Conservation (phyloP, 2,797 vertebrate species). For the Podargus strigoides region DNA sequence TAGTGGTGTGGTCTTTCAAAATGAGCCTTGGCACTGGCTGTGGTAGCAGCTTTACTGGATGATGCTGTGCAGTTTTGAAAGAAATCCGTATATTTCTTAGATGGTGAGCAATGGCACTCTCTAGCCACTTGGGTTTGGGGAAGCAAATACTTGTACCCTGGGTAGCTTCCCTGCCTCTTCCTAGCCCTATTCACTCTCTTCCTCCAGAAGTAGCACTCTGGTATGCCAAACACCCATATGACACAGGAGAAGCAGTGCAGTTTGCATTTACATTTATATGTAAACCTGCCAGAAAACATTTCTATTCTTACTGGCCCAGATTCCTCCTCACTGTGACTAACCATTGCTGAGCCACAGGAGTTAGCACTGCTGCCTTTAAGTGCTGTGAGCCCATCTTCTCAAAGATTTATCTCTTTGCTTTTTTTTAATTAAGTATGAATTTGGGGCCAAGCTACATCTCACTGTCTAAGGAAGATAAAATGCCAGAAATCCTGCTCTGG, state of each 20-base stretch:
- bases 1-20: background rate
- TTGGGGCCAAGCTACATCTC: background rate
- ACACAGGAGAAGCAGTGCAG: background rate
- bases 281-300: slow-evolving; percentile 20
- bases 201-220: background rate
- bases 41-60: background rate
- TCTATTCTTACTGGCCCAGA: slow-evolving; percentile 43
- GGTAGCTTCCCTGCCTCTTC: background rate
- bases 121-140: background rate
- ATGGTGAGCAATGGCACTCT: background rate
- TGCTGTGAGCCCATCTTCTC: background rate
- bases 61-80: background rate
- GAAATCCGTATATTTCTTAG: background rate
- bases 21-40: background rate
- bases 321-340: slow-evolving; percentile 9
- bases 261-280: slow-evolving; percentile 21
- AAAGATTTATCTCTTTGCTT: background rate
- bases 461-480: slow-evolving; percentile 12
- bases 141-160: background rate
- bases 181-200: background rate
- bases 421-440: background rate
- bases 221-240: too few relatives aligned
- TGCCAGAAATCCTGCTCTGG: slow-evolving; percentile 5
- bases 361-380: background rate
- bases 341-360: background rate